Base-by-base conservation (phyloP, 2,888 invertebrate genomes). In the Caenorhabditis sp. region DNA sequence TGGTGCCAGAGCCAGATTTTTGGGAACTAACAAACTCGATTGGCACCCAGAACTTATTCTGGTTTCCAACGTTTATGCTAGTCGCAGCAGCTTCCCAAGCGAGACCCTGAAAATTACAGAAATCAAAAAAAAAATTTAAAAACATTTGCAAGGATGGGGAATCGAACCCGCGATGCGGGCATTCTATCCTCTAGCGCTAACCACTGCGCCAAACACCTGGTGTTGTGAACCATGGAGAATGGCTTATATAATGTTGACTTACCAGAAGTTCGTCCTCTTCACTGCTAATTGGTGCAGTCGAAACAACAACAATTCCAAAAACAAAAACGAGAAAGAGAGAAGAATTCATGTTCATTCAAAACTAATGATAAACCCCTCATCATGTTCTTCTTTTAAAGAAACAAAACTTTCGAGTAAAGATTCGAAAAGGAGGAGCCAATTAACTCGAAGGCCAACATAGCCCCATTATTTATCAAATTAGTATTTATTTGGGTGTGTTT, bases 11-110 rank as follows among this genome's bases (percentile, higher is more conserved):
- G 38, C 73, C 73, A 20, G 66, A 57, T 38, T 69, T 74, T 3
- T 56, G 31, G 4, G 66, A 62, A 3, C 38, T 60, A 25, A 62
- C 25, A 10, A 79, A 54, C 54, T 79, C 75, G 20, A 63, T 72
- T 21, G 79, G 79, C 8, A 79, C 77, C 64, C 74, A 69, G 70
- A 68, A 79, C 25, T 69, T 72, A 26, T 76, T 76, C 5, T 20
- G 31, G 59, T 76, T 74, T 3, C 73, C 75, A 14, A 63, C 68
- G 61, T 79, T 79, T 20, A 79, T 62, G 27, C 70, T 74, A 3
- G 74, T 72, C n/a, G 75, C 75, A 5, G 79, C 79, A 3, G 79
- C 79, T 59, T 77, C 71, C 79, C 79, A 79, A 3, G 79, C 79
- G 8, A 77, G 69, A 5, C 79, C 79, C 78, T 43, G 10, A 17